Evolutionary conservation across 1,140 invertebrate species (phyloP), one percentile per base, ranked within the genome.

Genomic region (Cydia pomonella): DNA sequence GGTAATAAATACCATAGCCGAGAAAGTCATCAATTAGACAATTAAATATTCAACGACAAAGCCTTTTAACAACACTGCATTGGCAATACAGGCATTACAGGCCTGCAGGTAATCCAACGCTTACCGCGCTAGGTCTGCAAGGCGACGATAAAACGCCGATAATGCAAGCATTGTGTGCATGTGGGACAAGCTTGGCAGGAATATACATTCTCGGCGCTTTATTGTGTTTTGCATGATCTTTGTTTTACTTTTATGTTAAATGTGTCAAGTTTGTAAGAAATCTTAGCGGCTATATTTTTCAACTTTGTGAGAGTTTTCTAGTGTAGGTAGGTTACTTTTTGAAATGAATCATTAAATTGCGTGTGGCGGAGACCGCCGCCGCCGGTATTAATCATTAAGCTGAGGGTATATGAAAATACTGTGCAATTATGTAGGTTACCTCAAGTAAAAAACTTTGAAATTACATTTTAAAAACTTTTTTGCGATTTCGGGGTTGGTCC

Each of bases 141-240:
- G 53, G 53, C 53, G 53, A 59, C 53, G 53, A 59, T 59, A 59
- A 23, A 59, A 59, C 18, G 53, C 53, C 53, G 53, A 59, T 59
- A 59, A 59, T 59, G 53, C 53, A 59, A 23, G 47, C 47, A 59
- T 59, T 59, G 53, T 50, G 47, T 59, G 53, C 53, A 59, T 59
- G 9, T 59, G 18, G 53, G 18, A 59, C 53, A 23, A 21, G 53
- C 16, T 53, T 53, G 4, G 16, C 18, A 23, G 53, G 21, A 23
- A 59, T 23, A 59, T 59, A 59, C 53, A n/a, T 59, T 59, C 53
- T 59, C 10, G 50, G 16, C 7, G 18, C 18, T 23, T 59, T 59
- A 23, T 59, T 59, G n/a, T 53, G 16, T 53, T 47, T 13, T 9
- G 12, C 7, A 44, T 44, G 21, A 23, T 59, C 47, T 50, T 59